Evolutionary conservation across 2,888 invertebrate genomes (phyloP), one percentile per base, ranked within the genome.

Genomic region (Mesorhabditis sp.): DNA sequence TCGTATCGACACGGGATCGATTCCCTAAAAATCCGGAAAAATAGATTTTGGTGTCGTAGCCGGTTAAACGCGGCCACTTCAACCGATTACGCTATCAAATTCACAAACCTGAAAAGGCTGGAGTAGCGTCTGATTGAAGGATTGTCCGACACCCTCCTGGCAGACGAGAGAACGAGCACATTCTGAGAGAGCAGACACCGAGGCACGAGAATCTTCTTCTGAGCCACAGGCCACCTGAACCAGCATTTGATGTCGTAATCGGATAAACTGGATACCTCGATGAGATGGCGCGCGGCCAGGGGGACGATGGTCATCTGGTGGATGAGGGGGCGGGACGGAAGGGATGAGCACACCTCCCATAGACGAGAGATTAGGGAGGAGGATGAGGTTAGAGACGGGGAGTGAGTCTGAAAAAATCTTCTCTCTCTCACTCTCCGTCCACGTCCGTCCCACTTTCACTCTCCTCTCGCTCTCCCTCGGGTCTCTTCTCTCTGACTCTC

Each of bases 261-360:
- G 28, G 28, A 28, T 28, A 28, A 28, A 28, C 28, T 2, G 28
- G 28, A 28, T 80, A 92, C 92, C 90, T 95, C 94, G 91, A 95
- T 94, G 69, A 95, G 91, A 87, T 95, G 94, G 0, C 93, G 92
- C 0, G 94, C 93, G 0, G 93, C 91, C 0, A 94, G 91, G 10
- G 92, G 92, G 95, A 95, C 96, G 45, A 89, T 91, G 78, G 92
- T 91, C 90, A 96, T 92, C 68, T 94, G 91, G 86, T 96, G 96
- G 63, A 94, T 90, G 41, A 78, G 62, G 10, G 77, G 82, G 70
- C 75, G 82, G 78, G 72, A 80, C 5, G 77, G 72, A n/a, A 78
- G 72, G 5, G 75, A 71, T 6, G 74, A 71, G 4, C 77, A 70
- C 4, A 77, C 71, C 43, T 78, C 77, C 4, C 76, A 76, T 41